Evolutionary conservation across 2,888 invertebrate species (phyloP).

Genomic region (Aphidoletes aphidimyza): DNA sequence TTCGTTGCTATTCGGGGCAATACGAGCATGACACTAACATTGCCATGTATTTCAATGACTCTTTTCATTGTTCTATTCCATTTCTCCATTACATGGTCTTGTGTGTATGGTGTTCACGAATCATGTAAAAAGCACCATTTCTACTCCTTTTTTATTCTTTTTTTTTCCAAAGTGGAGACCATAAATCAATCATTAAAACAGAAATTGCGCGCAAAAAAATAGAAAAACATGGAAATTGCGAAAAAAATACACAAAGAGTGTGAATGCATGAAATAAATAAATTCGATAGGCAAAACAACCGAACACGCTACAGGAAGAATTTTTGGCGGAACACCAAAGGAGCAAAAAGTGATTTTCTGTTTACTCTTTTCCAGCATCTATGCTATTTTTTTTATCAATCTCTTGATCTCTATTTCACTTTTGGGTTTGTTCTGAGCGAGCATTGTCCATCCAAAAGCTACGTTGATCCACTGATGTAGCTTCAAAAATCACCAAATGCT

Average conservation of each 20-base stretch:
- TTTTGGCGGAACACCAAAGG: no score
- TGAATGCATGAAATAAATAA: no score
- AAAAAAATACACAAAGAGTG: background rate
- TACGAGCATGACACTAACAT: background rate
- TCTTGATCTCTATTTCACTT: no score
- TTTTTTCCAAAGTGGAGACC: background rate
- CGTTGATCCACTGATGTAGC: no score
- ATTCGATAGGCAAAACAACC: no score
- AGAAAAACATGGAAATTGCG: background rate
- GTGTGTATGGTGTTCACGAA: background rate
- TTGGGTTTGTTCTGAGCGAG: no score
- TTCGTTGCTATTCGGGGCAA: background rate
- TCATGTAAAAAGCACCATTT: background rate
- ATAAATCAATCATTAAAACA: constrained; percentile 31
- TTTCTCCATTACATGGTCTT: background rate
- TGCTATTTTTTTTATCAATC: no score
- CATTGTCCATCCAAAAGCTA: no score
- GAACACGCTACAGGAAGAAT: no score
- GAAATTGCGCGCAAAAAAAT: background rate
- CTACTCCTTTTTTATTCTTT: background rate
- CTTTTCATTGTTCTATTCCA: background rate
- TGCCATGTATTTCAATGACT: background rate
- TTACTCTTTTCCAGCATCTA: no score
- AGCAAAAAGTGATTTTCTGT: no score
- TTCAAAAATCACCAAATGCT: no score